Evolutionary conservation across 2,797 vertebrate species (phyloP), one percentile per base, ranked within the genome.

Genomic region (Sebastes melanostomus): DNA sequence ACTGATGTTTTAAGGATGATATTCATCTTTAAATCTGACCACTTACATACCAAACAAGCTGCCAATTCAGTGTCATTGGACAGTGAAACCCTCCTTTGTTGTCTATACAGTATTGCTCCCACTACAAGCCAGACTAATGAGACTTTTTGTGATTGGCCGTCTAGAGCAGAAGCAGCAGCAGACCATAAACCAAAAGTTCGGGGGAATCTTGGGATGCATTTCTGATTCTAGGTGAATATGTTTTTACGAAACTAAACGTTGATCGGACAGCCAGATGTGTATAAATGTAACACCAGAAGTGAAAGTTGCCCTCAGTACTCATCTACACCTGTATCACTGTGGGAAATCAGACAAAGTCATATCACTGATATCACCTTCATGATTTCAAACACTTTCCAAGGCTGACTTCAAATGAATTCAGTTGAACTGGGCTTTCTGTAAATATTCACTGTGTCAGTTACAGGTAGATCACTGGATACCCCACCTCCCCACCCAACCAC

Each of bases 361-460:
- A 55, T 67, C 12, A 24, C 38, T 59, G 24, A 67, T 25, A 63
- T 27, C 54, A 63, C 61, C 66, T 75, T 70, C 9, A 58, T 62
- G 67, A 73, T 58, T 62, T 82, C 18, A 67, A 73, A 82, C 2
- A 18, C 16, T 46, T 79, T 72, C 32, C 58, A 78, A 65, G 79
- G 60, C 60, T 42, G 63, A 58, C 68, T 75, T 46, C 30, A 71
- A 78, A 75, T 61, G 6, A 67, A 69, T 65, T 77, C 65, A 66
- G 68, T 30, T 73, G 62, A 89, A 80, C 71, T 59, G 18, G 18
- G 34, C 63, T 46, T 36, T 32, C 62, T 61, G 77, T 81, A 85
- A 82, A 92, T 78, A 84, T 86, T 50, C 72, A 36, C 56, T 18
- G 82, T 18, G 83, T 92, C 87, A 91, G 77, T 88, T 80, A 84